Conservation (phyloP, 1,140 invertebrate species). For the Drosophila ohnishii region DNA sequence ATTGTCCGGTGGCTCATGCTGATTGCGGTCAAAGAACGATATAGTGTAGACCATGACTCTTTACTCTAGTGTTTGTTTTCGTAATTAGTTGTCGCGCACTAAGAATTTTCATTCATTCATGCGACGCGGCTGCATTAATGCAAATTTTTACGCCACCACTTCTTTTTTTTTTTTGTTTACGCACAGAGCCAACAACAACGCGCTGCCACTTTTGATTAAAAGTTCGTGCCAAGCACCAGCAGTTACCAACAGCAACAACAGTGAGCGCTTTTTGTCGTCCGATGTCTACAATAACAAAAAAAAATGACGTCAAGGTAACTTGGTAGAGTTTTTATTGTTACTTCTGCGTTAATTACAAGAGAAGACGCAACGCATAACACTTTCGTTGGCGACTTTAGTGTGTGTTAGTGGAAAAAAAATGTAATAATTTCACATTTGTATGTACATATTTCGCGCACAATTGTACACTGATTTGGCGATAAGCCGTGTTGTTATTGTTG, state of each 20-base stretch:
- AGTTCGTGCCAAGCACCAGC: constrained; percentile 77
- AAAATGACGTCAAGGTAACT: constrained; percentile 79
- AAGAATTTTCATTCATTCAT: constrained; percentile 72
- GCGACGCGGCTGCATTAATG: constrained; percentile 64
- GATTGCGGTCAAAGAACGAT: constrained; percentile 69
- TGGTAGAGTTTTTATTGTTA: constrained; percentile 45
- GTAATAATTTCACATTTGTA: constrained; percentile 60
- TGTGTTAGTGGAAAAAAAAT: constrained; percentile 36
- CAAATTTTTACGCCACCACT: constrained; percentile 65
- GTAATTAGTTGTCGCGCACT: constrained; percentile 58
- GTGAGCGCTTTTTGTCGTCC: constrained; percentile 61
- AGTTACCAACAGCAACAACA: constrained; percentile 54
- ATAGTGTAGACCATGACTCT: constrained; percentile 78
- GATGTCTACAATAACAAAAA: constrained; percentile 39
- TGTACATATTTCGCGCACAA: constrained; percentile 41
- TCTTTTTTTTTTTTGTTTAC: constrained; percentile 49
- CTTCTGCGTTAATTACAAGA: constrained; percentile 63
- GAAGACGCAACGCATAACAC: constrained; percentile 60
- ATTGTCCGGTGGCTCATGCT: constrained; percentile 78
- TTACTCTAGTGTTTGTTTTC: constrained; percentile 63
- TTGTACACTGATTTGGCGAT: constrained; percentile 69
- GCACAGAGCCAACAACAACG: constrained; percentile 49
- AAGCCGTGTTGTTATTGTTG: constrained; percentile 63
- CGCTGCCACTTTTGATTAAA: constrained; percentile 55
- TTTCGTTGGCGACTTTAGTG: constrained; percentile 55